Evolutionary conservation across 2,888 invertebrate species (phyloP), one percentile per base, ranked within the genome.

Genomic region (Microctonus hyperodae): DNA sequence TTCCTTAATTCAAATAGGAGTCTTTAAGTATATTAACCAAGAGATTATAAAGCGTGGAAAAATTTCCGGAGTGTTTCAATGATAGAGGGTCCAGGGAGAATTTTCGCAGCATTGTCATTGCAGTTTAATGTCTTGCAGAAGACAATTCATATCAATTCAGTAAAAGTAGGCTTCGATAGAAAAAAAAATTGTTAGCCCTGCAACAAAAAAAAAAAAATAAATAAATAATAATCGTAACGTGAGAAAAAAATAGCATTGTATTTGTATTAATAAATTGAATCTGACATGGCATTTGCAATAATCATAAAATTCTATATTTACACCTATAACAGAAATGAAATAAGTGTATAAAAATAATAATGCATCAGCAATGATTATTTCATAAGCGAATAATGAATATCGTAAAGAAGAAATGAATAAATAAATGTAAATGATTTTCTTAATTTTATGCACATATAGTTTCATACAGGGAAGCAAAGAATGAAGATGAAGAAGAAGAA

Each of bases 51-150:
- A 10, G 31, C 6, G n/a, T n/a, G 2, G 28, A 53, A 13, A 16
- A 55, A 55, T 16, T 4, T 55, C n/a, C 11, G 53, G 50, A 11
- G 59, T 20, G 53, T 35, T 22, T 51, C 55, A 44, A 35, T 55
- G 63, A 64, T 64, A 61, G 64, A 50, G 16, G 25, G 16, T 44
- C 59, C 23, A 35, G 48, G 40, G 10, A 31, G 50, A 50, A 50
- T n/a, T 53, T 37, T 35, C 57, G 50, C 11, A 20, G 51, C 23
- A 50, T 65, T 48, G 51, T 53, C 51, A 65, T 58, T 50, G 31
- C 16, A 11, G 37, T 61, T 55, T 53, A 61, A 53, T 53, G 60
- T 60, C 56, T 65, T 65, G 64, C 53, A 56, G 66, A 69, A 65
- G 48, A 69, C 31, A 57, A 25, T 50, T 10, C 25, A 50, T 50